These are phyloP conservation scores for Euleptes europaea DNA, from an alignment of 2,113 vertebrate species.

Conservation along the genomic window DNA sequence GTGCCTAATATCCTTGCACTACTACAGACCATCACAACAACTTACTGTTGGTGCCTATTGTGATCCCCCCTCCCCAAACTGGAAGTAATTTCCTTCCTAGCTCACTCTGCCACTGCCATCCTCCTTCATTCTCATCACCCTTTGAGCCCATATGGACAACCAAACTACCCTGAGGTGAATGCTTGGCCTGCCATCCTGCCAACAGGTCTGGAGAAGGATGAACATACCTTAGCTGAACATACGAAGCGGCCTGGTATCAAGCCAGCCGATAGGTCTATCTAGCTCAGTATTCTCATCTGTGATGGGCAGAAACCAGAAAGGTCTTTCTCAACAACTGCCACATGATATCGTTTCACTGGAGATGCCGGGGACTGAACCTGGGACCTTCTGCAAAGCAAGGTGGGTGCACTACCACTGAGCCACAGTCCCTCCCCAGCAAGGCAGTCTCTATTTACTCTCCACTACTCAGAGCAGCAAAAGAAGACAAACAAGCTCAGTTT, in stretches of 20 bases:
- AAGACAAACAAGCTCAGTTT: fast-evolving
- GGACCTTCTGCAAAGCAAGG: too few relatives aligned
- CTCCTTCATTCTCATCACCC: background rate
- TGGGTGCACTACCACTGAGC: too few relatives aligned
- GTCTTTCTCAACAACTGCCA: too few relatives aligned
- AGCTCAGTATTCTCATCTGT: too few relatives aligned
- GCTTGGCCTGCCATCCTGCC: background rate
- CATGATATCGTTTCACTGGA: too few relatives aligned
- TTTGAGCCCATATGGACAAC: background rate
- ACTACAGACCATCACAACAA: background rate
- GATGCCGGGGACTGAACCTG: too few relatives aligned
- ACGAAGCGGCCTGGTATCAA: too few relatives aligned
- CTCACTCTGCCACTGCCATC: background rate
- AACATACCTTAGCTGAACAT: background rate
- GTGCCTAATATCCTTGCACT: background rate
- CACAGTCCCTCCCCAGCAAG: too few relatives aligned
- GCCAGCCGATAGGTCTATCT: too few relatives aligned
- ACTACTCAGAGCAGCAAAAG: background rate
- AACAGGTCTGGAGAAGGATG: background rate
- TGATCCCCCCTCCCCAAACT: background rate
- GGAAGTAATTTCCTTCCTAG: background rate
- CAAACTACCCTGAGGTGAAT: background rate
- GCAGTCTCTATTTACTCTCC: background rate
- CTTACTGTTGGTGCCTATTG: background rate
- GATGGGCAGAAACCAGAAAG: too few relatives aligned